Conservation (phyloP, 2,797 vertebrate genomes). For the Hafferia zeledoni region DNA sequence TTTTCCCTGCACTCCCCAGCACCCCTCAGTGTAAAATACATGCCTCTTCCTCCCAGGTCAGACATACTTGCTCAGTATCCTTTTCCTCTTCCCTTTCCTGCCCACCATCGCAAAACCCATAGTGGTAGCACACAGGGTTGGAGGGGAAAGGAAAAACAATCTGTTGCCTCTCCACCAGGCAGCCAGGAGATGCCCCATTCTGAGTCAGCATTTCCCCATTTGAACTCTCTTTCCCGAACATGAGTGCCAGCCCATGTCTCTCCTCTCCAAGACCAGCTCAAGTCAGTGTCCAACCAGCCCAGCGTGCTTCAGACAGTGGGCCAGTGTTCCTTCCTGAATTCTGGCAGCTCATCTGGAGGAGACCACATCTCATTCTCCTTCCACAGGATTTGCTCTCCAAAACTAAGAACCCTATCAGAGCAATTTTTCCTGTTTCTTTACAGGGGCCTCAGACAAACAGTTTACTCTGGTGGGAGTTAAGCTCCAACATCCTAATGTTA, state of each 20-base stretch:
- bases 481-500: background rate
- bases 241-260: background rate
- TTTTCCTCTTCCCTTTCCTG: background rate
- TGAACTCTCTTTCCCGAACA: background rate
- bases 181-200: background rate
- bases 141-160: background rate
- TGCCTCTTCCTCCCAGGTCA: background rate
- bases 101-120: background rate
- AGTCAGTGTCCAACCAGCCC: background rate
- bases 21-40: background rate
- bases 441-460: background rate
- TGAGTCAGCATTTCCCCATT: background rate
- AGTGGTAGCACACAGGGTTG: background rate
- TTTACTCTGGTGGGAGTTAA: background rate
- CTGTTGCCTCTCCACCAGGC: background rate
- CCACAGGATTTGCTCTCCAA: background rate
- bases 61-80: background rate
- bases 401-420: background rate
- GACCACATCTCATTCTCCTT: background rate
- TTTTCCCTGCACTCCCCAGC: background rate
- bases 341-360: background rate
- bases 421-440: background rate
- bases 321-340: background rate
- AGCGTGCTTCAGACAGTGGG: background rate
- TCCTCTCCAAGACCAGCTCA: background rate